phyloP scores from a whole-genome alignment of 1,140 invertebrate species.

The Euura lappo region DNA sequence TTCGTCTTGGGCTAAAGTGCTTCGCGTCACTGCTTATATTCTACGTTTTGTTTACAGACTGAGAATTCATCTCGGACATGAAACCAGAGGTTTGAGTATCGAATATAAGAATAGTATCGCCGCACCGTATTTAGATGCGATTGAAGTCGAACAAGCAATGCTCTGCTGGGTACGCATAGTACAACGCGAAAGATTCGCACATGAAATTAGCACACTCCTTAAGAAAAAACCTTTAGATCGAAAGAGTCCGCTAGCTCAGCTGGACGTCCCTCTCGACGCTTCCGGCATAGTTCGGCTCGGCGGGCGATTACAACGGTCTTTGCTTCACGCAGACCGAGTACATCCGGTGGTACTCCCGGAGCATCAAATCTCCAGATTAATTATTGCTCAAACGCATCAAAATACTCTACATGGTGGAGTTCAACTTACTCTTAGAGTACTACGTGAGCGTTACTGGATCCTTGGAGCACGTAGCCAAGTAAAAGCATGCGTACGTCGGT shows the following conservation, averaged over 20 bases:
- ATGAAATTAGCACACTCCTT: neutral
- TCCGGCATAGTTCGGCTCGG: slow-evolving; percentile 25
- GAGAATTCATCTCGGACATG: too few relatives aligned
- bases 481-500: too few relatives aligned
- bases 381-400: slow-evolving; percentile 41
- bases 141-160: neutral
- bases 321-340: slow-evolving; percentile 14
- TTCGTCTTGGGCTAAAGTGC: neutral
- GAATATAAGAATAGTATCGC: neutral
- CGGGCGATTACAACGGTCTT: slow-evolving; percentile 24
- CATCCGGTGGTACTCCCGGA: slow-evolving; percentile 29
- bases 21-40: neutral
- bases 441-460: slow-evolving; percentile 36
- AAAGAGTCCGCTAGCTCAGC: neutral
- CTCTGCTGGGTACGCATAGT: neutral
- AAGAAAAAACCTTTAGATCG: slow-evolving; percentile 1
- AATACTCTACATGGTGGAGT: slow-evolving; percentile 42
- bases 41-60: neutral
- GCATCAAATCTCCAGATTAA: slow-evolving; percentile 21
- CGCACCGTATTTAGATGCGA: neutral
- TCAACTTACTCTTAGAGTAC: slow-evolving; percentile 28
- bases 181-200: neutral
- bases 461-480: slow-evolving; percentile 14
- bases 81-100: neutral
- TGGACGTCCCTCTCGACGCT: slow-evolving; percentile 21